Percentiles rank a stretch among this genome's conserved stretches.
Evolutionary conservation across 2,113 vertebrate genomes (phyloP).

Genomic region (Saimiri boliviensis): DNA sequence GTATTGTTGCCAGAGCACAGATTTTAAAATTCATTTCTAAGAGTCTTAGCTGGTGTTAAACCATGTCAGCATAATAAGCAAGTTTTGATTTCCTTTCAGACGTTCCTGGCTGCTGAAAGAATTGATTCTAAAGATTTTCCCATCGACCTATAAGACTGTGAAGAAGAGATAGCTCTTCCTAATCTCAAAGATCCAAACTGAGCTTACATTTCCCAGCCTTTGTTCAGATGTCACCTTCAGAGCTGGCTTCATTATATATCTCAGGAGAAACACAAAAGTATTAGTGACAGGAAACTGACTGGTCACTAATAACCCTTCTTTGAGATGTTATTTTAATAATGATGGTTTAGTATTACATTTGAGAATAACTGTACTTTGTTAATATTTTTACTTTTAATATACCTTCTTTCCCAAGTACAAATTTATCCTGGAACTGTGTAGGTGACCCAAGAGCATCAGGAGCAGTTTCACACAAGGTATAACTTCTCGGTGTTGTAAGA

Average conservation of each 20-base stretch:
- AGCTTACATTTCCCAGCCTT: neutral
- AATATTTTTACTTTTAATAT: slow-evolving; percentile 43
- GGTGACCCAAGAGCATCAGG: neutral
- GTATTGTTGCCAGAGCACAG: slow-evolving; percentile 65
- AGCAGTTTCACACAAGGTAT: neutral
- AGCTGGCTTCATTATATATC: neutral
- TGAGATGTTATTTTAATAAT: slow-evolving; percentile 50
- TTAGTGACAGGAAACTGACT: slow-evolving; percentile 14
- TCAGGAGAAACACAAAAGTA: slow-evolving; percentile 57
- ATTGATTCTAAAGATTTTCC: slow-evolving; percentile 76
- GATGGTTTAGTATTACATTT: slow-evolving; percentile 19
- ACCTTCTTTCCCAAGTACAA: slow-evolving; percentile 46
- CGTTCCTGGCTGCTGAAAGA: slow-evolving; percentile 59
- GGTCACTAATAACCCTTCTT: neutral
- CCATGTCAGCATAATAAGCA: slow-evolving; percentile 80
- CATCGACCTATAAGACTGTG: slow-evolving; percentile 71
- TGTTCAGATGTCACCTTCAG: slow-evolving; percentile 49
- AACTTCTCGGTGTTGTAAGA: neutral
- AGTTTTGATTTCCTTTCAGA: slow-evolving; percentile 82
- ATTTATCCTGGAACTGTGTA: neutral
- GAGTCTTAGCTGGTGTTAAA: slow-evolving; percentile 74
- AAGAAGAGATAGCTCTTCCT: slow-evolving; percentile 62
- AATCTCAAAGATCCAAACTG: slow-evolving; percentile 58
- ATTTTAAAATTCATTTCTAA: slow-evolving; percentile 79
- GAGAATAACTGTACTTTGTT: slow-evolving; percentile 3